Percentiles rank a stretch among this genome's conserved stretches.
These are phyloP conservation scores for Strigamia crassipes DNA, from an alignment of 2,888 invertebrate species.

Conservation along the genomic window DNA sequence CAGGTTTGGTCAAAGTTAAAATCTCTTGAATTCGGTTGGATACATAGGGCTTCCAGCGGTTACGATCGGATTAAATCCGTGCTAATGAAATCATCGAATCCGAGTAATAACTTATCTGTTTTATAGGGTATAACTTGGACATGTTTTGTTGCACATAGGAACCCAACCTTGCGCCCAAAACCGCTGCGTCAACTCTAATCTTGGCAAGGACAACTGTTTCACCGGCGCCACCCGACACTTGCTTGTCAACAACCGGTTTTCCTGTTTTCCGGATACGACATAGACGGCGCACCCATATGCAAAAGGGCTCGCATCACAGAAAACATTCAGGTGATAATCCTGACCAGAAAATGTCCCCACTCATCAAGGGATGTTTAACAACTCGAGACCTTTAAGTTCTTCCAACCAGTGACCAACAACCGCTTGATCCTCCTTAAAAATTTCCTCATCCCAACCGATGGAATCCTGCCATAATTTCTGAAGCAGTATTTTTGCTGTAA, in stretches of 20 bases:
- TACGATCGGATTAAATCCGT: not conserved
- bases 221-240: not conserved
- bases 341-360: too few species aligned
- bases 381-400: too few species aligned
- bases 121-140: not conserved
- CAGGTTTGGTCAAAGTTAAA: not conserved
- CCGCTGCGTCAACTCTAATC: not conserved
- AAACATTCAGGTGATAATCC: not conserved
- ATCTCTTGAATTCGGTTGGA: not conserved
- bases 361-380: too few species aligned
- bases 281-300: not conserved
- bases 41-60: not conserved
- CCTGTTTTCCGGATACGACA: not conserved
- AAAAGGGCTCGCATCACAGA: not conserved
- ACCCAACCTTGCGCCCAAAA: not conserved
- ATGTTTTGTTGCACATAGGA: not conserved
- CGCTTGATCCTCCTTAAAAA: too few species aligned
- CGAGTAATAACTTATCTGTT: not conserved
- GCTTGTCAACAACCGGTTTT: not conserved
- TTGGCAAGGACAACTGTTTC: not conserved
- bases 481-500: too few species aligned
- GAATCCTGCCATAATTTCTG: too few species aligned
- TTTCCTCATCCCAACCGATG: too few species aligned
- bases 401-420: too few species aligned
- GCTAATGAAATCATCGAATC: not conserved